Evolutionary conservation across 2,113 vertebrate genomes (phyloP), one percentile per base, ranked within the genome.

Genomic region (Calidris pygmaea): DNA sequence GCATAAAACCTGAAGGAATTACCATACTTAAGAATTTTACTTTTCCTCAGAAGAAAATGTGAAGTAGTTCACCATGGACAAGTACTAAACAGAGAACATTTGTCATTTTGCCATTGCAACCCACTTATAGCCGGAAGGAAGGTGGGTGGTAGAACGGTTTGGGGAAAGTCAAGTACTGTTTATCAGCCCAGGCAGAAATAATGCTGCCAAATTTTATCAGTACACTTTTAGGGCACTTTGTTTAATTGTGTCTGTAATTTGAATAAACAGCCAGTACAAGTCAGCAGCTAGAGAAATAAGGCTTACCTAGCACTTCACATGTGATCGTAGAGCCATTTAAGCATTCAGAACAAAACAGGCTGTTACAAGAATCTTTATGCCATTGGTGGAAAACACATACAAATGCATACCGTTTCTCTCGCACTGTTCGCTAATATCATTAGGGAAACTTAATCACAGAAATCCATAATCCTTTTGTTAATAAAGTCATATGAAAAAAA

Each of bases 61-160:
- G 80, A 87, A 93, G 66, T 62, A 92, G 56, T 68, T 95, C 9
- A 1, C 86, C 37, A 55, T 76, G 74, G 94, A 67, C 27, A 71
- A 93, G 39, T 65, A 83, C 90, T 88, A 81, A 93, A 84, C 18
- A 68, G 56, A 14, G 73, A 89, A 81, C 13, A 3, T 85, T 60
- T 96, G 86, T 93, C 92, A 84, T 78, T 96, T 87, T 96, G 75
- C 94, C 76, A 76, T 78, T 80, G 80, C 85, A 89, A 87, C 71
- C 87, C 90, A 95, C 74, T 88, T 85, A 32, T 0, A 94, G 68
- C 60, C 7, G 50, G 82, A 88, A 95, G 86, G 83, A 89, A 87
- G 11, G 90, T 95, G 84, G 95, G 91, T 58, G 85, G 83, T 47
- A 78, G 75, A 89, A 88, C 0, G 2, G 47, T 73, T 79, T 66